Evolutionary conservation across 2,113 vertebrate species (phyloP), one percentile per base, ranked within the genome.

Genomic region (Rana temporaria): DNA sequence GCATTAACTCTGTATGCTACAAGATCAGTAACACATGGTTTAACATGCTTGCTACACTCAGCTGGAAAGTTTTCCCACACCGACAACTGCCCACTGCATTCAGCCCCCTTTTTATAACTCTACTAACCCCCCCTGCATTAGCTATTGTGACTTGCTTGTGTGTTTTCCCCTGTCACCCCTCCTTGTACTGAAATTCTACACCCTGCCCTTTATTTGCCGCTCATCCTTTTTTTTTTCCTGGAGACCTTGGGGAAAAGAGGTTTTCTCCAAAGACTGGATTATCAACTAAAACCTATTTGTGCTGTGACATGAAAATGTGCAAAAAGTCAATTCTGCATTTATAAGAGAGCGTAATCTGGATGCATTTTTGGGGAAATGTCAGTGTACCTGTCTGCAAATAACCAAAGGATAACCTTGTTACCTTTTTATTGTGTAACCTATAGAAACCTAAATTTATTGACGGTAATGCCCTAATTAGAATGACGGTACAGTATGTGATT

Each of bases 51-150:
- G 32, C 14, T 67, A 56, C 34, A 52, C 16, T 74, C 72, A 56
- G 59, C 62, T 74, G 22, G 70, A 74, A 75, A 65, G 30, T 68
- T 82, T 83, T 83, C 81, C 80, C 80, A 82, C 80, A 73, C 70
- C 67, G n/a, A 48, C 48, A 66, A 12, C 70, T 76, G 52, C 72
- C 81, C 63, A 76, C 20, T 68, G 38, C 53, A 34, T 76, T 59
- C 62, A 68, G 60, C 32, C 20, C 63, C 57, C n/a, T n/a, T 75
- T 67, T 76, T 83, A 38, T 75, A 67, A 42, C 38, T 24, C 55
- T 66, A 34, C 24, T 72, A 63, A 67, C 38, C 62, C 81, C 81
- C 14, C 81, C 72, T 68, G 63, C 81, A 42, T 48, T 4, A 52
- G 53, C 78, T 68, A 80, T 80, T 70, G 67, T 75, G 73, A 48